Percentiles rank a stretch among this genome's conserved stretches.
phyloP scores from a whole-genome alignment of 1,140 invertebrate genomes.

The Oreohelix idahoensis region DNA sequence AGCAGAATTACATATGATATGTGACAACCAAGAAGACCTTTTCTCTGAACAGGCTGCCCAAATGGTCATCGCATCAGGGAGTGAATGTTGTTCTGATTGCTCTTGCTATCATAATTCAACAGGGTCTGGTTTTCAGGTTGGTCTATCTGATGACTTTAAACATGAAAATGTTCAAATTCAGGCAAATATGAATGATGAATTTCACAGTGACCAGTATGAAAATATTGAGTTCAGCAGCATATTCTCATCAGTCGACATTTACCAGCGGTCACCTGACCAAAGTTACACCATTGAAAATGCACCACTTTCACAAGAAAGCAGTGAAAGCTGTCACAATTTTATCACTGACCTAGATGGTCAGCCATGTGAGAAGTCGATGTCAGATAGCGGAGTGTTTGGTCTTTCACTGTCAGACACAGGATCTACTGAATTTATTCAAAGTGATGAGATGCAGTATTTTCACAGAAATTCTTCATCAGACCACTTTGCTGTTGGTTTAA shows the following conservation, averaged over 20 bases:
- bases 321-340: background rate
- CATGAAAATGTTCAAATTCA: background rate
- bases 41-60: background rate
- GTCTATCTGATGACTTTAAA: background rate
- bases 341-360: conserved; percentile 14
- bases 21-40: background rate
- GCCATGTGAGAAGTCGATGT: background rate
- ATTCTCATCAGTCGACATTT: conserved; percentile 1
- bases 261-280: background rate
- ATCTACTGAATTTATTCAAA: background rate
- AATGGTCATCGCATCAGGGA: background rate
- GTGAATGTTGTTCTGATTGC: background rate
- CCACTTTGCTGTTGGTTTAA: background rate
- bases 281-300: background rate
- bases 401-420: background rate
- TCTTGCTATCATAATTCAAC: background rate
- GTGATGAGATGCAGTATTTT: background rate
- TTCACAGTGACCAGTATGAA: conserved; percentile 4
- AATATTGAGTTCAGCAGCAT: conserved; percentile 21
- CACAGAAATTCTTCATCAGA: background rate
- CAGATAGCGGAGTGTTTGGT: conserved; percentile 4
- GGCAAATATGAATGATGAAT: background rate
- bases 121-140: background rate
- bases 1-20: background rate
- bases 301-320: background rate